Base-by-base conservation (phyloP, 2,888 invertebrate species). In the Stictocephala bisonia region DNA sequence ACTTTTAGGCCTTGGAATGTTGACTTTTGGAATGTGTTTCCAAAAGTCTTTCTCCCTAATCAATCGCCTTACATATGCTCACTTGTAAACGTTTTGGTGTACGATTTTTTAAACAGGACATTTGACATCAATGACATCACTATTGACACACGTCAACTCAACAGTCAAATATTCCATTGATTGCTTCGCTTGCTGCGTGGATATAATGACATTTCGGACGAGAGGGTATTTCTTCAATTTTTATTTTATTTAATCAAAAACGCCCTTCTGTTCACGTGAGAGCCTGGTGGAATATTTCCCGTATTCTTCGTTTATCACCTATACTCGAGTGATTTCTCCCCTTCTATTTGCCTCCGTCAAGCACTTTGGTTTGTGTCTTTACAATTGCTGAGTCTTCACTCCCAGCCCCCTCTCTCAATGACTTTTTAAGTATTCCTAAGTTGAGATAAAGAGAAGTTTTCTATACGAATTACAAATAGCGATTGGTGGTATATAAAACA, bases 281-380 rank as follows among this genome's bases (percentile, higher is more conserved):
- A 24, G 60, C 35, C n/a, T 20, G 22, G 18, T n/a, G 2, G 60
- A 35, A 40, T 35, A 60, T 60, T 40, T 60, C 40, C 18, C n/a
- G 53, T 27, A 24, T 40, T 60, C 56, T 56, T 29, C 56, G 6
- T n/a, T 56, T 60, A 60, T 60, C 60, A 29, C 40, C 40, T 60
- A n/a, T n/a, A 56, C 60, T 60, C 22, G 60, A 60, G 13, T 35
- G 60, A 60, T 60, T 60, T 56, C 56, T 29, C 60, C 31, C 60
- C 60, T n/a, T 60, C 60, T 35, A n/a, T 60, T 60, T 35, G 35
- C 60, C 56, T 56, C 56, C n/a, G 29, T 18, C 56, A 56, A 27
- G 56, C n/a, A n/a, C n/a, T n/a, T n/a, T n/a, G 29, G 56, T 27
- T 56, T 56, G n/a, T 18, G 56, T 56, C n/a, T n/a, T 56, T 29